Conservation (phyloP, 2,113 vertebrate genomes). For the Dipodomys spectabilis region DNA sequence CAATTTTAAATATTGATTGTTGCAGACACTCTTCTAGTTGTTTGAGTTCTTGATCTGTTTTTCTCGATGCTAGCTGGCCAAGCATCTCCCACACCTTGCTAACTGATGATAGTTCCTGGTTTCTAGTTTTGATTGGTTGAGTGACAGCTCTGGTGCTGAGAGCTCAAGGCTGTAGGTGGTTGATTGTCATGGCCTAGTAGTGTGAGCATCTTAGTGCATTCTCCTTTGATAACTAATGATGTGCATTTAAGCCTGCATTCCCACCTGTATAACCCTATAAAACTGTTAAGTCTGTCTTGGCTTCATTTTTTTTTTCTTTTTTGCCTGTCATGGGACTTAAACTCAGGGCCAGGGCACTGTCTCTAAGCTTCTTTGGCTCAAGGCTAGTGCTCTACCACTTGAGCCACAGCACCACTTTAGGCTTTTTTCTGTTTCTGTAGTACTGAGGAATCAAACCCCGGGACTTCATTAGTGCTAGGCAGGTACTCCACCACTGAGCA, state of each 20-base stretch:
- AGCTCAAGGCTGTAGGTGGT: constrained; percentile 74
- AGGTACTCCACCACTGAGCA: too few species aligned
- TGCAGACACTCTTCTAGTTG: constrained; percentile 78
- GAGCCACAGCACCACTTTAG: too few species aligned
- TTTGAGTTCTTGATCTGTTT: constrained; percentile 78
- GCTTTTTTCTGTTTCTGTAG: too few species aligned
- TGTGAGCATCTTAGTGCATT: neutral
- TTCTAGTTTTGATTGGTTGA: constrained; percentile 52
- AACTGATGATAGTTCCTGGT: constrained; percentile 72
- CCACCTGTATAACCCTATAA: neutral
- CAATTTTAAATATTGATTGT: constrained; percentile 81
- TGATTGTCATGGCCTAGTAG: neutral
- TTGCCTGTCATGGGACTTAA: too few species aligned
- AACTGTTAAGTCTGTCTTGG: neutral
- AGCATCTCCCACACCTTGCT: constrained; percentile 77
- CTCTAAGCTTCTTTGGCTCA: too few species aligned
- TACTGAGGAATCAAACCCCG: too few species aligned
- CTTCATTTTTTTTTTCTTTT: neutral
- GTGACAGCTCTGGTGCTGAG: constrained; percentile 48
- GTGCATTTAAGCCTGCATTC: neutral
- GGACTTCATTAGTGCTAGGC: too few species aligned
- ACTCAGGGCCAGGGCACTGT: too few species aligned
- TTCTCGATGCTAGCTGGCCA: constrained; percentile 76
- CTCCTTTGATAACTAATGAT: neutral
- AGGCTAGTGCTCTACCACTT: too few species aligned